Evolutionary conservation across 2,888 invertebrate genomes (phyloP), one percentile per base, ranked within the genome.

Genomic region (Trilocha varians): DNA sequence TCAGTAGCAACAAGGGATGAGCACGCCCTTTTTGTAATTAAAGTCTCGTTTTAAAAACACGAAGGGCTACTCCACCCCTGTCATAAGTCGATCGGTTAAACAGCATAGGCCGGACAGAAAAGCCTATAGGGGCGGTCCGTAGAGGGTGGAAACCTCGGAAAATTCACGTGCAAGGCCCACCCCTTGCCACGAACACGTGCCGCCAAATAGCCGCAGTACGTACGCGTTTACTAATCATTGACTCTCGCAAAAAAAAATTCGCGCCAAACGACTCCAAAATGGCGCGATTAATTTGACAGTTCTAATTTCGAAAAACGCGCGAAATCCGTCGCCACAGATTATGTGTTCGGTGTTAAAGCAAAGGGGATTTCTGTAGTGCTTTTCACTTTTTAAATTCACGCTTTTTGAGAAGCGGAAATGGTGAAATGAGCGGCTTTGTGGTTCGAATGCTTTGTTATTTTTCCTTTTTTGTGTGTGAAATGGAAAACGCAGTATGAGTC

Each of bases 41-140:
- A 25, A 25, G 11, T 25, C 25, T 25, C 25, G 25, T 9, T 25
- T 3, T 2, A 25, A 25, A 25, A 25, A 39, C 13, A 34, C 42
- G 36, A 49, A 43, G 44, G 37, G 48, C 72, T 62, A 68, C 82
- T 85, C 84, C 61, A 74, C 51, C 33, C 48, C 52, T 50, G 52
- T 61, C 68, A 45, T 46, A 67, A 78, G 70, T 65, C 80, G 76
- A 83, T 84, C 79, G 70, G 78, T 83, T 80, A 78, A 84, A 82
- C 83, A 77, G 82, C 79, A 83, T 84, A 85, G 85, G 85, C 85
- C 77, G 84, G 83, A 83, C 84, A 84, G 85, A 85, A 85, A 85
- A 84, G 85, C 85, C 84, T 84, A 84, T 79, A 84, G 85, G 84
- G 85, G 85, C 85, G 85, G 84, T 80, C 83, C 84, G 83, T 68